Conservation (phyloP, 2,113 vertebrate genomes). For the Nematolebias whitei region DNA sequence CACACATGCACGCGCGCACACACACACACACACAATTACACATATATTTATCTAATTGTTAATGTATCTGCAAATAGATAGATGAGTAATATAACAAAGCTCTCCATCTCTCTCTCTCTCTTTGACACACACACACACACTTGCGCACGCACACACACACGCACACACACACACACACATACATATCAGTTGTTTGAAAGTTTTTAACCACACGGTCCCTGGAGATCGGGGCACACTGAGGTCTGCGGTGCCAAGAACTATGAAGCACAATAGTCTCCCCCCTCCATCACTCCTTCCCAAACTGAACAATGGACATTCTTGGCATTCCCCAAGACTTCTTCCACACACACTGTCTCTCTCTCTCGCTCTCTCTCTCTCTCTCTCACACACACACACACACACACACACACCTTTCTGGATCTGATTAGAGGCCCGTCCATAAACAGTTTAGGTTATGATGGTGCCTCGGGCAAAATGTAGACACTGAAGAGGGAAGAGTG, state of each 20-base stretch:
- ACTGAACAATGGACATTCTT: slow-evolving; percentile 74
- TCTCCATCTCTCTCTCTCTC: no score
- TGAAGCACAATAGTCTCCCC: slow-evolving; percentile 69
- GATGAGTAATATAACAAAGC: slow-evolving; percentile 5
- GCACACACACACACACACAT: slow-evolving; percentile 25
- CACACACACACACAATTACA: slow-evolving; percentile 10
- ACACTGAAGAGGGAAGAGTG: slow-evolving; percentile 9
- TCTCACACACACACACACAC: no score
- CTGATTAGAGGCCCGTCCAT: slow-evolving; percentile 43
- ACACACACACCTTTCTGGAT: slow-evolving; percentile 33
- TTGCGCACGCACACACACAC: no score
- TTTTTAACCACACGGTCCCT: slow-evolving; percentile 48
- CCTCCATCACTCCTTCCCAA: slow-evolving; percentile 52
- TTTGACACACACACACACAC: no score
- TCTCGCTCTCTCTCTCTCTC: slow-evolving; percentile 11
- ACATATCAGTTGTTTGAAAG: slow-evolving; percentile 50
- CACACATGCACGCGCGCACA: no score
- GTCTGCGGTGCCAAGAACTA: slow-evolving; percentile 63
- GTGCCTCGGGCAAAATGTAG: slow-evolving; percentile 2
- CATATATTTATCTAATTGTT: slow-evolving; percentile 23
- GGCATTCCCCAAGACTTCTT: slow-evolving; percentile 67
- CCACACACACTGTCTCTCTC: slow-evolving; percentile 23
- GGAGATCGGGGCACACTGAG: slow-evolving; percentile 53
- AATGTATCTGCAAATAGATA: slow-evolving; percentile 44
- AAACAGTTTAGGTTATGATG: slow-evolving; percentile 19